Conservation (phyloP, 2,888 invertebrate genomes). For the Clivina fossor region DNA sequence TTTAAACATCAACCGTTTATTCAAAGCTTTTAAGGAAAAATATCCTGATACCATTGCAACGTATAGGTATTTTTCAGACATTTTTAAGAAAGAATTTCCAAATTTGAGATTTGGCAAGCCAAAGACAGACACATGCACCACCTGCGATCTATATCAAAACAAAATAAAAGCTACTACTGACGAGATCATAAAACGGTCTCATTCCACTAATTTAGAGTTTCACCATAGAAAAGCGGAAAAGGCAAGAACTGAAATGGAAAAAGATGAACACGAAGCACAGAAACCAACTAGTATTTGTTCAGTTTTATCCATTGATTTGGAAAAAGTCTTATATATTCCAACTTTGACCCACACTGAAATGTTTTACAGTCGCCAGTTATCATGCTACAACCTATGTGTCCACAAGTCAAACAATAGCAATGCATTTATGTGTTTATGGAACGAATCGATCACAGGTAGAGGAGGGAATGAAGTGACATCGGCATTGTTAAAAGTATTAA, state of each 20-base stretch:
- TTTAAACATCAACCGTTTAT: constrained; percentile 29
- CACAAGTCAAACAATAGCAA: constrained; percentile 38
- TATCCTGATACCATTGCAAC: constrained; percentile 11
- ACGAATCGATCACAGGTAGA: constrained; percentile 37
- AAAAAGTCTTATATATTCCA: constrained; percentile 42
- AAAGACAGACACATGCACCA: constrained; percentile 27
- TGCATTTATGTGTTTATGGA: constrained; percentile 39
- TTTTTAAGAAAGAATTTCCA: constrained; percentile 23
- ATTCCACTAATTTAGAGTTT: background rate
- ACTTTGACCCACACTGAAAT: constrained; percentile 42
- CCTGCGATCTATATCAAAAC: constrained; percentile 23
- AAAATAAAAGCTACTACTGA: no score
- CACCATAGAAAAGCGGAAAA: constrained; percentile 31
- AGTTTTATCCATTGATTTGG: constrained; percentile 40
- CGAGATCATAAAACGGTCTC: constrained; percentile 7
- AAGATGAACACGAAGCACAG: constrained; percentile 27
- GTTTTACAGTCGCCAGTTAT: constrained; percentile 43
- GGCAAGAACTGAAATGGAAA: constrained; percentile 34
- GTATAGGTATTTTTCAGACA: constrained; percentile 23
- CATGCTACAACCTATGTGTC: constrained; percentile 42
- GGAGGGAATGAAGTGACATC: constrained; percentile 39
- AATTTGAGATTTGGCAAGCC: constrained; percentile 32
- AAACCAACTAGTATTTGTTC: constrained; percentile 40
- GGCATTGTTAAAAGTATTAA: constrained; percentile 35
- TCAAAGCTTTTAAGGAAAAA: constrained; percentile 2